Evolutionary conservation across 2,797 vertebrate species (phyloP), one percentile per base, ranked within the genome.

Genomic region (Loris lydekkerianus): DNA sequence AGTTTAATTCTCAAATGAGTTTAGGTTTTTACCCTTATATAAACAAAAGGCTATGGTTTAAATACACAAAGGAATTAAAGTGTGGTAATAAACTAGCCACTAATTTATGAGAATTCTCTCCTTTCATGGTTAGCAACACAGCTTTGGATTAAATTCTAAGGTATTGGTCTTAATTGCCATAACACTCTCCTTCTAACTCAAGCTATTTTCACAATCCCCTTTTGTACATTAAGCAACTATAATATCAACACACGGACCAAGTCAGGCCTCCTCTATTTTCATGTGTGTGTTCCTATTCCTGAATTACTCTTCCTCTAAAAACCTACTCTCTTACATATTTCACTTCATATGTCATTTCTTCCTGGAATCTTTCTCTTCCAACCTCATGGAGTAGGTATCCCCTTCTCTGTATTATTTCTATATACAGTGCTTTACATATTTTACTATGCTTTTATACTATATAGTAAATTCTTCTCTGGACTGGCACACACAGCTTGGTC

Each of bases 61-160:
- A 14, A 23, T 65, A 56, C 76, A 78, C 34, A 90, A 93, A 92
- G 31, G 25, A 76, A 86, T 23, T 87, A 65, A 93, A 91, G 27
- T 58, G 11, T 94, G 43, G 56, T 20, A 86, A n/a, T 27, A 84
- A 9, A 25, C 31, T 31, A 75, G 20, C 11, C 29, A 67, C 2
- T 4, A 86, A 9, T 46, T 82, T 21, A 37, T 34, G 49, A 73
- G 3, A 80, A 56, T 94, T 49, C 15, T 27, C 25, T 78, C 15
- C 25, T 87, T 81, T 49, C 49, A 87, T 49, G 21, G 60, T 77
- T 82, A 81, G 23, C 20, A 77, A 31, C 5, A 34, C 20, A 82
- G 2, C 56, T 92, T 92, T 90, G 85, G 46, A 60, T 90, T 86
- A 92, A 69, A 78, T 77, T 72, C 84, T 83, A 34, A 72, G 7